Evolutionary conservation across 2,113 vertebrate species (phyloP).

Genomic region (Mobula hypostoma): DNA sequence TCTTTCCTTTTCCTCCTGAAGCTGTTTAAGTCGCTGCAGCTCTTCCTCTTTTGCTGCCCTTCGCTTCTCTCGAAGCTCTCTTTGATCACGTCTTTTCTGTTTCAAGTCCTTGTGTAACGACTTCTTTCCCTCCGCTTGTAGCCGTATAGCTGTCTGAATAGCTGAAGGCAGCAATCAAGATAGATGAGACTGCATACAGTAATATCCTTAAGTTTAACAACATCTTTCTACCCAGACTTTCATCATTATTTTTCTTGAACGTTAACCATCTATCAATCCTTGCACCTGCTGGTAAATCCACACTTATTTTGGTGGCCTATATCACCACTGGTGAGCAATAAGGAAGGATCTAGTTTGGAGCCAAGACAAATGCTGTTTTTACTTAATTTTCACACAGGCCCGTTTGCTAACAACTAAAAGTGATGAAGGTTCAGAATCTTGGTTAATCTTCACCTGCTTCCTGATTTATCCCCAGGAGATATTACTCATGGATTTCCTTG

Average conservation of each 20-base stretch:
- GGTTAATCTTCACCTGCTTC: background rate
- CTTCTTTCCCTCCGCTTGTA: constrained; percentile 75
- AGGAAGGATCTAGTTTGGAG: background rate
- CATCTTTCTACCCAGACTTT: background rate
- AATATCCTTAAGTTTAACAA: background rate
- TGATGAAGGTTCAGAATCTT: background rate
- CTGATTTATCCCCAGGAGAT: background rate
- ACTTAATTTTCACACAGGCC: background rate
- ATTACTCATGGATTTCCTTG: background rate
- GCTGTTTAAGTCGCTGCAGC: constrained; percentile 70
- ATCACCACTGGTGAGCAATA: background rate
- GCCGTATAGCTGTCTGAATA: constrained; percentile 81
- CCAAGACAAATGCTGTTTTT: background rate
- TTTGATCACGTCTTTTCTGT: constrained; percentile 75
- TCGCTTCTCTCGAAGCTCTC: constrained; percentile 76
- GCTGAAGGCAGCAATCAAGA: constrained; percentile 53
- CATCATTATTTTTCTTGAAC: background rate
- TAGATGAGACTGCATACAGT: background rate
- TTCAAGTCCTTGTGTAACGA: constrained; percentile 91
- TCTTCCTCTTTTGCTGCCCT: constrained; percentile 77
- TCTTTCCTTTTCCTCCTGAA: constrained; percentile 84
- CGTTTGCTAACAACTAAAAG: background rate
- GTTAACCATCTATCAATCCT: background rate
- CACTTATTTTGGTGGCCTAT: background rate
- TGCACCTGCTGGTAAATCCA: background rate